Evolutionary conservation across 1,140 invertebrate species (phyloP), one percentile per base, ranked within the genome.

Genomic region (Drosophila nasuta): DNA sequence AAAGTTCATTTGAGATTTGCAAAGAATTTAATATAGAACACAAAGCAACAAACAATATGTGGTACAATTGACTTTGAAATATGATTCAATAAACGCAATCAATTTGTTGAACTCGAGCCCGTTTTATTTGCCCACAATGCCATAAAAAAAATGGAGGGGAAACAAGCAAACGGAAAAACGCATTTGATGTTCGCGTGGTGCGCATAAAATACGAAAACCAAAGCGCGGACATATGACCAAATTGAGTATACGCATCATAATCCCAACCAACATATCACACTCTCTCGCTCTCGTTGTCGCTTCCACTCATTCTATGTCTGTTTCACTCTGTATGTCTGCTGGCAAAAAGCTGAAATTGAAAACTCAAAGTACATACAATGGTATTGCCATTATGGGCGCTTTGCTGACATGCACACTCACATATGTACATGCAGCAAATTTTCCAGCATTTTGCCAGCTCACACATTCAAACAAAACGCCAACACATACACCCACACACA

Each of bases 281-380:
- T 5, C 25, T 28, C 35, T 25, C 28, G 38, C 20, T 28, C 8
- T 10, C 10, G 17, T 5, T 30, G 11, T 43, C 20, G 43, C 20
- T 46, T 8, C 5, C 2, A 13, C 20, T 33, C 11, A 20, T 20
- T 43, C 8, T 10, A 13, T 25, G n/a, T 51, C 43, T 57, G 11
- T 62, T 25, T 49, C 58, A 45, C 38, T 59, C 20, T 62, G 2
- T 35, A 6, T 56, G 28, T 60, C 58, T 59, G 54, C 46, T 68
- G 73, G 64, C 73, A 67, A 77, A 74, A 82, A 77, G 77, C 80
- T 83, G 80, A 88, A 83, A 88, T 88, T 88, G 83, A 88, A 89
- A 88, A 88, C 83, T 78, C 80, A 80, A 88, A 88, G 77, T 88
- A 88, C 80, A 81, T 81, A 79, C 73, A 77, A 81, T 80, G 70